Percentiles rank a stretch among this genome's conserved stretches.
Conservation (phyloP, 1,140 invertebrate genomes). For the Dinoponera quadriceps region DNA sequence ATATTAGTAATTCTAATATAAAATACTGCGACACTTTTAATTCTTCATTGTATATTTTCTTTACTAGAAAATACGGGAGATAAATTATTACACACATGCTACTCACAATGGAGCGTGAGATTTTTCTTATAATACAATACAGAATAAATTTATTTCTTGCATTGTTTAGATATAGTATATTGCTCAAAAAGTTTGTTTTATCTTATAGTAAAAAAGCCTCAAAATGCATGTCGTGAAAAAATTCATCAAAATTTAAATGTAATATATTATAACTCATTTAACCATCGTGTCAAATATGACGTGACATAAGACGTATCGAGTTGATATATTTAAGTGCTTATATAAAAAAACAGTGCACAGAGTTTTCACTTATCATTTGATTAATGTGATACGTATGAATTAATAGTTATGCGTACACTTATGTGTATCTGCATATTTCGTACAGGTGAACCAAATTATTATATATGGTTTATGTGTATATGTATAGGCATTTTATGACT, state of each 20-base stretch:
- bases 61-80: background rate
- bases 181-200: background rate
- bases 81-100: background rate
- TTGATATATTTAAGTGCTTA: background rate
- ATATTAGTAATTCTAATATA: slow-evolving; percentile 2
- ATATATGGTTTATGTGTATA: slow-evolving; percentile 17
- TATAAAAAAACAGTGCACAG: background rate
- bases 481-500: slow-evolving; percentile 13
- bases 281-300: background rate
- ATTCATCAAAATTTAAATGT: background rate
- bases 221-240: background rate
- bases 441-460: background rate
- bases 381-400: background rate
- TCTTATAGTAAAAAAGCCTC: background rate
- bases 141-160: background rate
- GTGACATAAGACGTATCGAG: background rate
- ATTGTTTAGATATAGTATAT: slow-evolving; percentile 3
- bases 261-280: background rate
- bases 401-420: slow-evolving; percentile 19
- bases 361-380: background rate
- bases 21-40: slow-evolving; percentile 21
- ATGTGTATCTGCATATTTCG: background rate
- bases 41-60: background rate
- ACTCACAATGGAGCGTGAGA: background rate
- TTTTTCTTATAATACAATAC: background rate